Base-by-base conservation (phyloP, 1,140 invertebrate species). In the Pogonognathellus flavescens region DNA sequence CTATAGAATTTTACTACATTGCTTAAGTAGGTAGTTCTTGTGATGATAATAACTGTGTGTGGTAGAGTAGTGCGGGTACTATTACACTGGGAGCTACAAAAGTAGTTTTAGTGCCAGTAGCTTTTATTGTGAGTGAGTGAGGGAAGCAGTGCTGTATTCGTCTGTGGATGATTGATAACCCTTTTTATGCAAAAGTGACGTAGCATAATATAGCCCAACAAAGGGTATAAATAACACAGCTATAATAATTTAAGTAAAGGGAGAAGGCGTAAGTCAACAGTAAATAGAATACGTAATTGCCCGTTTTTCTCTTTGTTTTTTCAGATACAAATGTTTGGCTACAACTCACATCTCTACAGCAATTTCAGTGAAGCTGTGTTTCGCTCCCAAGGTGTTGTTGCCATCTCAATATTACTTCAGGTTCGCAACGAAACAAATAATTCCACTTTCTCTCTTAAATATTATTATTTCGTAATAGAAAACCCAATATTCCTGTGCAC, bases 361-460 rank as follows among this genome's bases (percentile, higher is more conserved):
- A 98, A 98, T 91, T 97, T 98, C 94, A 95, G 96, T 49, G 96
- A 98, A 91, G 97, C 97, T 22, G 95, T 97, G 89, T 95, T 97
- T 90, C 96, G 96, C 91, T 96, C 96, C 50, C 96, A 97, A 90
- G 97, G 97, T 49, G 93, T 98, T 86, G 95, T 98, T 9, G 97
- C 95, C 10, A 96, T 99, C 87, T 97, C 97, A 16, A 91, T 99
- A 85, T 96, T 99, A 94, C 94, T 98, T 60, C 96, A 98, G 94
- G 96, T 97, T 92, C 5, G 10, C 6, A 41, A 41, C 31, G 31
- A 41, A 3, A 41, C 31, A 41, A 41, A 41, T 41, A 41, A 57
- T 57, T 9, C 9, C 9, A 57, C 2, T 57, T 41, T 3, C 31
- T 41, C 31, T 41, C 31, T 41, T 41, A 3, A 41, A 1, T 41